Evolutionary conservation across 2,113 vertebrate species (phyloP), one percentile per base, ranked within the genome.

Genomic region (Heterocephalus glaber): DNA sequence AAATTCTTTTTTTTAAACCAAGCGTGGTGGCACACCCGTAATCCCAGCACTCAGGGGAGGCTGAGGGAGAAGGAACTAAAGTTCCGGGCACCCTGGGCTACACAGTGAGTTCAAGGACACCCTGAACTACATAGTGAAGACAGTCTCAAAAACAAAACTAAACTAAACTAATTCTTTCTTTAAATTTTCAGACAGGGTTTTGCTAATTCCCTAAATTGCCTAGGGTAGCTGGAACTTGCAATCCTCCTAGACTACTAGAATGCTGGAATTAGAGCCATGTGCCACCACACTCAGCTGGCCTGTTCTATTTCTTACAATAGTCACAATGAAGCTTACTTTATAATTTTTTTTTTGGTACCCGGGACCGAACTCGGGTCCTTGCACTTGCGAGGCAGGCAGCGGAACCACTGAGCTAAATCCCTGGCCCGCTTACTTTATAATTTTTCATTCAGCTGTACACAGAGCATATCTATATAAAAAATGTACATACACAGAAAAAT

Each of bases 401-500:
- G n/a, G n/a, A n/a, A n/a, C n/a, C n/a, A n/a, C n/a, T n/a, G n/a
- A n/a, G n/a, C n/a, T n/a, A n/a, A n/a, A n/a, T n/a, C n/a, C n/a
- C n/a, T n/a, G n/a, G n/a, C n/a, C n/a, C n/a, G 35, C 81, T 88
- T 41, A 89, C 49, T 83, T 82, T 56, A 20, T 38, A 90, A 56
- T 24, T 93, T 94, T 81, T 70, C 81, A 85, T 38, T 93, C 54
- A 89, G n/a, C 13, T 85, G 54, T 65, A 91, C 47, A 85, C 28
- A 92, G 24, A 82, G 56, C 26, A 10, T 12, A 58, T 86, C 76
- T 88, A 4, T 38, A 52, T 33, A 54, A 17, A 86, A 16, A 87
- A 74, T 81, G 68, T 68, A 90, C 6, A 79, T 9, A 68, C 13
- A 52, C 44, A 77, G 13, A 49, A 33, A n/a, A 68, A 38, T n/a